Evolutionary conservation across 2,888 invertebrate species (phyloP), one percentile per base, ranked within the genome.

Genomic region (Selenia dentaria): DNA sequence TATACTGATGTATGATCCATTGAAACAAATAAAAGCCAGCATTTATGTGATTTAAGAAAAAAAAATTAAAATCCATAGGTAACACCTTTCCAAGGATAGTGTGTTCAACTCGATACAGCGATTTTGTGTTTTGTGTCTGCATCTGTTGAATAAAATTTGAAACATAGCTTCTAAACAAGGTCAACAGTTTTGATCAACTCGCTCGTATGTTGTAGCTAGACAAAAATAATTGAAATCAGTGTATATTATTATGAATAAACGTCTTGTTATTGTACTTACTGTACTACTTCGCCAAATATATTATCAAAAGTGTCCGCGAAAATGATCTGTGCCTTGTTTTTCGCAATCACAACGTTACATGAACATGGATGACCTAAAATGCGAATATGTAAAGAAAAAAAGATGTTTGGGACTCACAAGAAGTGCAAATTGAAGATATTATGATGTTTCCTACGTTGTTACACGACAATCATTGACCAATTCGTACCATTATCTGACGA

Each of bases 301-400:
- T 74, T 74, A 82, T 76, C 79, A 76, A 73, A 76, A 81, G 83
- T 87, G 80, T 84, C 79, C 74, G 87, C 85, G 79, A 89, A 89
- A 88, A 90, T 89, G 89, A 83, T 85, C 75, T 78, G 77, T 85
- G 84, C 85, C 80, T 87, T 88, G 87, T 89, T 89, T 89, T 90
- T 90, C 89, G 90, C 88, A 89, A 89, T 88, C 90, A 89, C 88
- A 90, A 87, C 90, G 88, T 90, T 91, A 90, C 90, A 89, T 89
- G 91, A 91, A 90, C 90, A 90, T 90, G 90, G 91, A 88, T 91
- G 91, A 91, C 91, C 91, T 91, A 90, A 90, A 91, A 91, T 91
- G 87, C 84, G 89, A 88, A 87, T 88, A 88, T 83, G 83, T 84
- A 75, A 87, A 90, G 87, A 88, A 83, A 88, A 81, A 87, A 88